phyloP scores from a whole-genome alignment of 2,113 vertebrate species.

The Albula glossodonta region DNA sequence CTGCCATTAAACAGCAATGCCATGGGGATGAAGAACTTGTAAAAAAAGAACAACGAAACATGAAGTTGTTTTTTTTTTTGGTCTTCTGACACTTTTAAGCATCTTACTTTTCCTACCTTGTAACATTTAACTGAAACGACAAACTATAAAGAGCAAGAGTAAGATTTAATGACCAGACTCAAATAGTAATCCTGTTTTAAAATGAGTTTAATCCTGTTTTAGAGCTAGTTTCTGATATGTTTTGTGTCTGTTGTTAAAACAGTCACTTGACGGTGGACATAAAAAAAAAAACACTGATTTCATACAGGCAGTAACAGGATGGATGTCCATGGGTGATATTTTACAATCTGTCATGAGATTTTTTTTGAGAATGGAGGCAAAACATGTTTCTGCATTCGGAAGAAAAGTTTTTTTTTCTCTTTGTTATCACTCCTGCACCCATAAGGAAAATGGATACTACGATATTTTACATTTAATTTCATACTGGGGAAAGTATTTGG shows the following conservation, averaged over 20 bases:
- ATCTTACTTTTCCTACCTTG: not conserved
- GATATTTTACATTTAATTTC: no score
- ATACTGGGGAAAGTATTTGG: constrained; percentile 11
- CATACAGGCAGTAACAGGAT: no score
- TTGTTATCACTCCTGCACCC: not conserved
- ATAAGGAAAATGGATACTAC: not conserved
- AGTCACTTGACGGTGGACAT: not conserved
- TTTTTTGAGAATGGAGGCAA: not conserved
- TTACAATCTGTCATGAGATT: not conserved
- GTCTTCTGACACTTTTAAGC: not conserved
- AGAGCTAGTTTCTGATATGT: not conserved
- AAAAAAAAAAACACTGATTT: no score
- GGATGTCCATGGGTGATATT: not conserved
- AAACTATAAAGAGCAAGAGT: not conserved
- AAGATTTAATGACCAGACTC: constrained; percentile 17
- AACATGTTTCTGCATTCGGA: no score
- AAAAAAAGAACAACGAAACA: not conserved
- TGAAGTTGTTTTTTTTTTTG: not conserved
- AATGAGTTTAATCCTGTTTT: not conserved
- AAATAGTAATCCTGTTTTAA: not conserved
- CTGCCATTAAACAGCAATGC: not conserved
- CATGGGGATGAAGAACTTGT: not conserved
- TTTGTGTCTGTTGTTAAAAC: not conserved
- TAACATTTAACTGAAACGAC: not conserved
- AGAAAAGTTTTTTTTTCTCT: not conserved